phyloP scores from a whole-genome alignment of 2,888 invertebrate species.

The Aleiodes leptofemur region DNA sequence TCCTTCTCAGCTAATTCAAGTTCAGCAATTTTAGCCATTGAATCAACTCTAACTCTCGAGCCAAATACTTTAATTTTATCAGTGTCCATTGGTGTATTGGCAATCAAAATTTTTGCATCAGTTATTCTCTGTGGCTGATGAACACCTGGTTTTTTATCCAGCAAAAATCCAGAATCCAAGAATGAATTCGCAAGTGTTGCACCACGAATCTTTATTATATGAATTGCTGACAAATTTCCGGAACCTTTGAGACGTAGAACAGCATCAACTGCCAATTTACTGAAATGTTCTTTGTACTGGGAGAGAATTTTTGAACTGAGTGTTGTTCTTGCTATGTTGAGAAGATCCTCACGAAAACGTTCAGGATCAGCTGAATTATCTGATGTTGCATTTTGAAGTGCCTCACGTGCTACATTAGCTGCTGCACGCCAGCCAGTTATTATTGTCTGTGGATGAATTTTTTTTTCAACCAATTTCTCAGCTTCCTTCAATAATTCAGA shows the following conservation, averaged over 20 bases:
- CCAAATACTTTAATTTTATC: slow-evolving; percentile 99
- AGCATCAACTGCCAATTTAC: slow-evolving; percentile 96
- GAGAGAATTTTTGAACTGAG: slow-evolving; percentile 98
- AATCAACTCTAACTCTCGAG: slow-evolving; percentile 94
- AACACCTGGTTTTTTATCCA: slow-evolving; percentile 98
- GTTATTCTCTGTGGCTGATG: slow-evolving; percentile 97
- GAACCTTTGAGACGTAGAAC: slow-evolving; percentile 96
- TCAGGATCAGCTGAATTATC: slow-evolving; percentile 89
- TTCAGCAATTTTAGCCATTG: slow-evolving; percentile 97
- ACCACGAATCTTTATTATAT: slow-evolving; percentile 98
- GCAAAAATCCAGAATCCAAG: slow-evolving; percentile 94
- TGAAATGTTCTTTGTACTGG: slow-evolving; percentile 97
- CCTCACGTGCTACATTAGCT: slow-evolving; percentile 87
- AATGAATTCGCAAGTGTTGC: slow-evolving; percentile 96
- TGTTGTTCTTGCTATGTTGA: slow-evolving; percentile 98
- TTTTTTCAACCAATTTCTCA: slow-evolving; percentile 93
- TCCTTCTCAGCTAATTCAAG: slow-evolving; percentile 98
- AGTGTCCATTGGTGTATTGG: slow-evolving; percentile 99
- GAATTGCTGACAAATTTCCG: slow-evolving; percentile 96
- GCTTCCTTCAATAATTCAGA: slow-evolving; percentile 96
- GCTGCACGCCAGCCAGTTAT: slow-evolving; percentile 97
- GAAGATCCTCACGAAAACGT: slow-evolving; percentile 89
- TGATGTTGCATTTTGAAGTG: slow-evolving; percentile 85
- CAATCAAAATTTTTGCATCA: slow-evolving; percentile 97
- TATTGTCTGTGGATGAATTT: slow-evolving; percentile 98